Base-by-base conservation (phyloP, 2,797 vertebrate genomes). In the Myioborus miniatus region DNA sequence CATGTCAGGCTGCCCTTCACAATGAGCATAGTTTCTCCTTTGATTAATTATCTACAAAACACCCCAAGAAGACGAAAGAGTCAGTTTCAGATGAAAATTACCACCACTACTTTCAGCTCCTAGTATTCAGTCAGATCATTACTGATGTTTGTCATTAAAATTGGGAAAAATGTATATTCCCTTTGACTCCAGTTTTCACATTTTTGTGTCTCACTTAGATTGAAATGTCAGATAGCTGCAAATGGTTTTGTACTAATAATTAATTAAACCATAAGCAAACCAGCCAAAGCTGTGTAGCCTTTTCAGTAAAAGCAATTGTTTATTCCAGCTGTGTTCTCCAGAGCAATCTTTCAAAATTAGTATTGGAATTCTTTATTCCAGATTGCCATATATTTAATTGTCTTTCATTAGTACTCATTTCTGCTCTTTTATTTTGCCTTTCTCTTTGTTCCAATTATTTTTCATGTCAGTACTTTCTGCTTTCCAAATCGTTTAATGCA, bases 401-500 rank as follows among this genome's bases (percentile, higher is more conserved):
- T 20, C 47, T 96, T 94, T 94, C 59, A 60, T 90, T 91, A 93
- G 79, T 78, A 30, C 13, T 84, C 72, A 22, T 81, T 77, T 95
- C 64, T 89, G 11, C 34, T 83, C 36, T 74, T 87, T 56, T 60
- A 64, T 74, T 69, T 74, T 85, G 44, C 21, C 59, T 78, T 96
- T 89, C 22, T 78, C 10, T 83, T 89, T 37, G 36, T 67, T 94
- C 89, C 37, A 69, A 6, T 88, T 83, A 84, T 78, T 86, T 94
- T 87, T 85, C 52, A 85, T 22, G 58, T 68, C 58, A 67, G 21
- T 80, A 58, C 63, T 78, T 93, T 93, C 46, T 77, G 9, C 60
- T 94, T 96, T 83, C 30, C 64, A 37, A 93, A 90, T 90, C 83
- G 24, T 74, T 90, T 88, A 90, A 88, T 81, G 55, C 64, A 81